Conservation (phyloP, 2,888 invertebrate genomes). For the Drosophila ezoana region DNA sequence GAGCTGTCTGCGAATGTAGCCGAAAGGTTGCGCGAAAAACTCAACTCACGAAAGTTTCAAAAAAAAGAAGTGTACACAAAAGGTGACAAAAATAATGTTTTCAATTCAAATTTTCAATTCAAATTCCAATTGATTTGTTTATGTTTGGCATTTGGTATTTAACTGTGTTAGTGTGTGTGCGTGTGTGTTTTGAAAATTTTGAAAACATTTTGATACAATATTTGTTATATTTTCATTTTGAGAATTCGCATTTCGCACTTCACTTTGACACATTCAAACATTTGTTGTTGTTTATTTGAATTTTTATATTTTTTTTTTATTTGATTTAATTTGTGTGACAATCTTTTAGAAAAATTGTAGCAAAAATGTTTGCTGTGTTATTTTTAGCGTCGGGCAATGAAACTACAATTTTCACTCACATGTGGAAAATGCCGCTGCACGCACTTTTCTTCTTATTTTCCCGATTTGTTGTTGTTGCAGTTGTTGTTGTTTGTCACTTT, state of each 20-base stretch:
- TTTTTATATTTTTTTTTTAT: neutral
- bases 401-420: slow-evolving; percentile 55
- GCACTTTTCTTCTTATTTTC: slow-evolving; percentile 47
- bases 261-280: slow-evolving; percentile 41
- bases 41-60: slow-evolving; percentile 17
- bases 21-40: slow-evolving; percentile 31
- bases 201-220: neutral
- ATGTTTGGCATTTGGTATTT: slow-evolving; percentile 10
- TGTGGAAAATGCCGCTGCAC: slow-evolving; percentile 66
- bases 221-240: slow-evolving; percentile 5
- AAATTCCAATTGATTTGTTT: slow-evolving; percentile 37
- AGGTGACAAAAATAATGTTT: slow-evolving; percentile 15
- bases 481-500: slow-evolving; percentile 69
- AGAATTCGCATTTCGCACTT: slow-evolving; percentile 40
- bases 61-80: slow-evolving; percentile 1
- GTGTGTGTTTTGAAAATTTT: slow-evolving; percentile 9
- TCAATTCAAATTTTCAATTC: slow-evolving; percentile 10
- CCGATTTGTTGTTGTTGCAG: slow-evolving; percentile 36
- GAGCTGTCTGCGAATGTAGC: slow-evolving; percentile 27
- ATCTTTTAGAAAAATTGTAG: slow-evolving; percentile 31
- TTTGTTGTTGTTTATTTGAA: slow-evolving; percentile 11
- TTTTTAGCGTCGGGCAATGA: slow-evolving; percentile 54
- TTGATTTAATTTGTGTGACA: slow-evolving; percentile 6
- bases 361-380: slow-evolving; percentile 51
- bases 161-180: slow-evolving; percentile 11